Evolutionary conservation across 2,888 invertebrate species (phyloP).

Genomic region (Calameuta pallipes): DNA sequence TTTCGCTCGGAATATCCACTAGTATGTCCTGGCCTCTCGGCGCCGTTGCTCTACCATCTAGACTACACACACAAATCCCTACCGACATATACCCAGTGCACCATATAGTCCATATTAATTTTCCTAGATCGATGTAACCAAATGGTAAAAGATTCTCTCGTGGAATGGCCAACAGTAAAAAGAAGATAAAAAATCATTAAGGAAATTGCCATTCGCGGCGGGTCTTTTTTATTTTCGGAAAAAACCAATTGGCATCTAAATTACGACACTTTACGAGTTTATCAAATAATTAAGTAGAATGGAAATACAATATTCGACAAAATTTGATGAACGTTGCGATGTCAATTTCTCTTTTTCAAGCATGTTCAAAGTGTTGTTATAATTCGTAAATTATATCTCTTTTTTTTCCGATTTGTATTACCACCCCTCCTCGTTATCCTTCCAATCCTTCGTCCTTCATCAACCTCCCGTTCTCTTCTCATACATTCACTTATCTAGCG

Average conservation of each 20-base stretch:
- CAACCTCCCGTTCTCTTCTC: not conserved
- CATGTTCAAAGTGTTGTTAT: not conserved
- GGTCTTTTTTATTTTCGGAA: not conserved
- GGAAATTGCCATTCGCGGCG: no score
- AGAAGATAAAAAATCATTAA: not conserved
- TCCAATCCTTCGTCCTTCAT: not conserved
- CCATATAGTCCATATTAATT: not conserved
- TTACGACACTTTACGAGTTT: not conserved
- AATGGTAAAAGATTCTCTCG: not conserved
- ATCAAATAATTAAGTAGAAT: not conserved
- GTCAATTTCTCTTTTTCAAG: not conserved
- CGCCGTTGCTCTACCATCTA: not conserved
- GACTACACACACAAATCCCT: not conserved
- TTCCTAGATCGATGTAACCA: not conserved
- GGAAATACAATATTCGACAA: not conserved
- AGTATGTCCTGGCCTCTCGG: not conserved
- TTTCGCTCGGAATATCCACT: not conserved
- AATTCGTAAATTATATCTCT: not conserved
- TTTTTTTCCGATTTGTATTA: not conserved
- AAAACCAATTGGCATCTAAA: not conserved
- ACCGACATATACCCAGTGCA: not conserved
- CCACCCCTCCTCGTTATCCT: not conserved
- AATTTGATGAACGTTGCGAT: not conserved
- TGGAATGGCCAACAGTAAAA: no score
- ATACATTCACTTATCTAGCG: not conserved